phyloP scores from a whole-genome alignment of 1,140 invertebrate species.

The Eupristina koningsbergeri region DNA sequence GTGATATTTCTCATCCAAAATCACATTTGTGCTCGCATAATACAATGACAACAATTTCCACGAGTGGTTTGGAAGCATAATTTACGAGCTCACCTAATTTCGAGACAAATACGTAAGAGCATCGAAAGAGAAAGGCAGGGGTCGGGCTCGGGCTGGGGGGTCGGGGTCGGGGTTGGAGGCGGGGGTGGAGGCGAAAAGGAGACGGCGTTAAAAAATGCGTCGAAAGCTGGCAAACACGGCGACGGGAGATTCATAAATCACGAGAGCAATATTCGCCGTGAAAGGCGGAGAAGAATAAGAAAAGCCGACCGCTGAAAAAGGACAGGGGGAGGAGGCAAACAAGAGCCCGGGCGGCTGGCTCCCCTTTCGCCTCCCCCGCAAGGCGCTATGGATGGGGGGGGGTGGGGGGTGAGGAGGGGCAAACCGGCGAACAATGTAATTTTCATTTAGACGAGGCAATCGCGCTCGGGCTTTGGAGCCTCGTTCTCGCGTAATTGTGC shows the following conservation, averaged over 20 bases:
- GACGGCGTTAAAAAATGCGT: neutral
- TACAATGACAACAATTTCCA: neutral
- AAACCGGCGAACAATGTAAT: slow-evolving; percentile 32
- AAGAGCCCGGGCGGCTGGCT: no score
- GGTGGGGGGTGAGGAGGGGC: no score
- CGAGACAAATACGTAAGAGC: neutral
- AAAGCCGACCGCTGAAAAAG: neutral
- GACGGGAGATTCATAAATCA: slow-evolving; percentile 7
- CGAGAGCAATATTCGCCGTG: neutral
- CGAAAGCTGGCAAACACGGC: slow-evolving; percentile 3
- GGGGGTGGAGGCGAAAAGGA: no score
- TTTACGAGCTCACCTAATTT: neutral
- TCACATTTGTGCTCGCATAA: neutral
- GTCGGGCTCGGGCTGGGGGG: no score
- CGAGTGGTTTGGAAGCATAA: neutral
- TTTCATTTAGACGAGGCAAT: slow-evolving; percentile 49
- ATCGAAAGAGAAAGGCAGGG: neutral
- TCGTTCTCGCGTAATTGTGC: slow-evolving; percentile 40
- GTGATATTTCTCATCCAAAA: neutral
- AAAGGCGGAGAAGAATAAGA: neutral
- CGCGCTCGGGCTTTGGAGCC: neutral
- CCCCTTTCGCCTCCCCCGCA: neutral
- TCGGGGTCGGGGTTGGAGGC: no score
- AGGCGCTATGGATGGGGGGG: neutral
- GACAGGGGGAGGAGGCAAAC: neutral